Evolutionary conservation across 2,888 invertebrate genomes (phyloP).

Genomic region (Pollenia angustigena): DNA sequence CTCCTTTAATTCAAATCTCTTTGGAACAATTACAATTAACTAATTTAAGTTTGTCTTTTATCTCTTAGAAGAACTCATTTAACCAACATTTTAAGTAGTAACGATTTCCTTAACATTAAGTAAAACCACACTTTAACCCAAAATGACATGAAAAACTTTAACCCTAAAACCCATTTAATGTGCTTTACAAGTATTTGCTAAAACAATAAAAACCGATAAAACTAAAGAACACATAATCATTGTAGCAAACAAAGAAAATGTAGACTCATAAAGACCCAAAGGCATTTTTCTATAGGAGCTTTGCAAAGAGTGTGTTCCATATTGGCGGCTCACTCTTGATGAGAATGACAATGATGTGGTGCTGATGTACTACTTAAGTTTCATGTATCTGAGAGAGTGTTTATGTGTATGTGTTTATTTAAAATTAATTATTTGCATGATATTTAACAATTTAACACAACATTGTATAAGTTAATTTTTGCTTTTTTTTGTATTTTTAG

Average conservation of each 20-base stretch:
- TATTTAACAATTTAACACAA: slow-evolving; percentile 10
- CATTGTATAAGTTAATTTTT: neutral
- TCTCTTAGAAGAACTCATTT: too few relatives aligned
- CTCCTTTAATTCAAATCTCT: neutral
- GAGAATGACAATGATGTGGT: slow-evolving; percentile 1
- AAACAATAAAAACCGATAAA: neutral
- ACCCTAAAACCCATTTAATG: slow-evolving; percentile 46
- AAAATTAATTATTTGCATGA: slow-evolving; percentile 55
- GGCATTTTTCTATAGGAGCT: neutral
- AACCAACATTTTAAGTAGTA: too few relatives aligned
- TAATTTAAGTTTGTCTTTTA: neutral
- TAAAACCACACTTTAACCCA: neutral
- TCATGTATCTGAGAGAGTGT: neutral
- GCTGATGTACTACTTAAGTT: neutral
- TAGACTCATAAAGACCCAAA: slow-evolving; percentile 16
- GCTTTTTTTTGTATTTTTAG: slow-evolving; percentile 10
- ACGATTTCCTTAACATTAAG: neutral
- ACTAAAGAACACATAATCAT: neutral
- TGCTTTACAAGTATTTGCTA: neutral
- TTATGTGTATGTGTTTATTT: neutral
- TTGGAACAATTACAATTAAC: neutral
- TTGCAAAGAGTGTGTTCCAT: neutral
- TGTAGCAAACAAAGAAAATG: slow-evolving; percentile 20
- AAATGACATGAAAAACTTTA: slow-evolving; percentile 11
- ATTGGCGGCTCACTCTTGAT: neutral